These are phyloP conservation scores for Triplophysa dalaica DNA, from an alignment of 2,113 vertebrate species.

Conservation along the genomic window DNA sequence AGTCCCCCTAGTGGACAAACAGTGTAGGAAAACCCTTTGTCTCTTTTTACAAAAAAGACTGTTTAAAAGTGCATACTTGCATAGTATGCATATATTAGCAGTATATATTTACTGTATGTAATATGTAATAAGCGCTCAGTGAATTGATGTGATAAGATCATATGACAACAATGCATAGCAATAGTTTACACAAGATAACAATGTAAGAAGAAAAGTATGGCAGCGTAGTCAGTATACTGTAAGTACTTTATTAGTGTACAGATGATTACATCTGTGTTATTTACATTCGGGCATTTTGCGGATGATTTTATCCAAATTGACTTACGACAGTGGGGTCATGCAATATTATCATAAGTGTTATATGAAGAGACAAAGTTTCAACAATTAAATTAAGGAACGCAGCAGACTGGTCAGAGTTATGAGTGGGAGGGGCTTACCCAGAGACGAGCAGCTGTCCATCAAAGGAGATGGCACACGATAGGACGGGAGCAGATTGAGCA, in stretches of 20 bases:
- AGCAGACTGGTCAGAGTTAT: not conserved
- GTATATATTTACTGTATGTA: not conserved
- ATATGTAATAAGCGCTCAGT: no score
- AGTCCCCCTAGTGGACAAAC: slow-evolving; percentile 60
- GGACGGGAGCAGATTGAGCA: slow-evolving; percentile 82
- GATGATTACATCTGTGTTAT: not conserved
- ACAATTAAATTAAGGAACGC: no score
- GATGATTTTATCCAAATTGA: no score
- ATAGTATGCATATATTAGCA: not conserved
- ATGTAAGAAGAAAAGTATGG: no score
- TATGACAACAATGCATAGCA: not conserved
- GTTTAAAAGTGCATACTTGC: no score
- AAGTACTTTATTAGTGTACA: not conserved
- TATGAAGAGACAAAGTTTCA: no score
- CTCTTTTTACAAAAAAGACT: not conserved
- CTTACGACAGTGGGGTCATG: no score
- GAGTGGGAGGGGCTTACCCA: slow-evolving; percentile 73
- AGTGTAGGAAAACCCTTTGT: not conserved
- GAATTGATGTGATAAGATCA: no score
- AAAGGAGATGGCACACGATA: slow-evolving; percentile 84
- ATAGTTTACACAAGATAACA: no score
- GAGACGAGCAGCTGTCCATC: slow-evolving; percentile 84
- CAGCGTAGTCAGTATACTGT: not conserved
- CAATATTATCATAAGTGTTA: no score
- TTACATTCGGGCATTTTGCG: no score